A percentile compares a stretch with the other conserved stretches of the same genome.
Evolutionary conservation across 2,888 invertebrate species (phyloP).

Genomic region (Patella pellucida): DNA sequence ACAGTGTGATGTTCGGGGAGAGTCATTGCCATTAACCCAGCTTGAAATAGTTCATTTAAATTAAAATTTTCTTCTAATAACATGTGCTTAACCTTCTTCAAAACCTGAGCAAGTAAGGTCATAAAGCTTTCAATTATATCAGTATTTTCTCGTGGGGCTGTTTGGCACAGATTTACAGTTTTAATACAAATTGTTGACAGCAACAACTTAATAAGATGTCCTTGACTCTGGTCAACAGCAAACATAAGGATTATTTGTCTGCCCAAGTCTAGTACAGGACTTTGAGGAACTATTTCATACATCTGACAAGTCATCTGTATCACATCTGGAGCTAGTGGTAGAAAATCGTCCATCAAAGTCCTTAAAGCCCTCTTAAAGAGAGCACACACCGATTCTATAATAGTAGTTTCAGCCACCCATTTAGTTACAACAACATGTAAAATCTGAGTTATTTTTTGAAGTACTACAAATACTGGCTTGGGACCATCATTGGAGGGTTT

Average conservation of each 20-base stretch:
- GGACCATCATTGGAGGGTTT: constrained; percentile 9
- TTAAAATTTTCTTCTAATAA: constrained; percentile 69
- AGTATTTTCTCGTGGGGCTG: constrained; percentile 74
- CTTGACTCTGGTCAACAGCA: constrained; percentile 57
- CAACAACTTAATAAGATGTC: constrained; percentile 69
- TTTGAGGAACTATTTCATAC: constrained; percentile 80
- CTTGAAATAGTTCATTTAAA: neutral
- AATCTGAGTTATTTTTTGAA: constrained; percentile 64
- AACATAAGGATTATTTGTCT: constrained; percentile 76
- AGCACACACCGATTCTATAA: constrained; percentile 82
- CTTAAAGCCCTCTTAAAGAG: constrained; percentile 82
- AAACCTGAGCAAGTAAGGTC: constrained; percentile 76
- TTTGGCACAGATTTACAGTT: constrained; percentile 56
- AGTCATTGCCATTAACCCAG: constrained; percentile 1
- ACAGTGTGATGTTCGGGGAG: neutral
- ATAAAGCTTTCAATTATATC: constrained; percentile 83
- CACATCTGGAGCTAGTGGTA: constrained; percentile 79
- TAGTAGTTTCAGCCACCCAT: constrained; percentile 77
- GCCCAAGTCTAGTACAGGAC: constrained; percentile 80
- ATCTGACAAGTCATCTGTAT: constrained; percentile 79
- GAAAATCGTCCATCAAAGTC: constrained; percentile 80
- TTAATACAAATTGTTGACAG: constrained; percentile 63
- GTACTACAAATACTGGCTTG: constrained; percentile 61
- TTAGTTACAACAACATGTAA: constrained; percentile 71
- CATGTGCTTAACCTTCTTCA: constrained; percentile 77